A percentile compares a stretch with the other conserved stretches of the same genome.
Conservation (phyloP, 1,140 invertebrate species). For the Globodera rostochiensis region DNA sequence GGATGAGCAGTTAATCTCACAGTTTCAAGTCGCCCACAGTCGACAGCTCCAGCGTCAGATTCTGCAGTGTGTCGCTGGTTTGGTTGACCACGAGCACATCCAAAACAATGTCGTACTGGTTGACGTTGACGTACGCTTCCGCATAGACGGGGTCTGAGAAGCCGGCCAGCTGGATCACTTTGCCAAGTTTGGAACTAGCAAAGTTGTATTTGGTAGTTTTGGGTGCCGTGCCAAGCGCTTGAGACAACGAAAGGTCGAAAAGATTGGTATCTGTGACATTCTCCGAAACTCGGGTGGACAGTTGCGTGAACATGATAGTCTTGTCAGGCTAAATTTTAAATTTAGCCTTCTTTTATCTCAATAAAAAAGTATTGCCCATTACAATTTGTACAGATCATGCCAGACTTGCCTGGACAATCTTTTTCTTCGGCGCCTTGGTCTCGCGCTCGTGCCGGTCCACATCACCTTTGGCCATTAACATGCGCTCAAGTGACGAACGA, state of each 20-base stretch:
- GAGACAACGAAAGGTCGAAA: conserved; percentile 90
- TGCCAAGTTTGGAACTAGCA: conserved; percentile 72
- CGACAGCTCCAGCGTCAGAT: conserved; percentile 93
- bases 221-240: conserved; percentile 78
- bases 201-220: conserved; percentile 72
- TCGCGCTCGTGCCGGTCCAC: conserved; percentile 72
- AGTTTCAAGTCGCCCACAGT: conserved; percentile 94
- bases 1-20: background rate
- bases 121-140: conserved; percentile 97
- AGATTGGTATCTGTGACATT: conserved; percentile 78
- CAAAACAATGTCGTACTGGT: conserved; percentile 97
- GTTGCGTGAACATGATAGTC: conserved; percentile 82
- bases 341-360: background rate
- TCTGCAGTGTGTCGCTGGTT: conserved; percentile 92
- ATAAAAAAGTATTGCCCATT: background rate
- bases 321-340: conserved; percentile 79
- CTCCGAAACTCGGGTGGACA: conserved; percentile 73
- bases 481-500: conserved; percentile 78
- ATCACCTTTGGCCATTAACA: conserved; percentile 81
- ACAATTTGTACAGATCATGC: background rate
- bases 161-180: conserved; percentile 94
- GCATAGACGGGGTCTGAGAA: conserved; percentile 99
- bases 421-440: conserved; percentile 51
- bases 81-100: conserved; percentile 97
- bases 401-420: conserved; percentile 49